Base-by-base conservation (phyloP, 64 coral and sea anemone species). In the Anthopleura sola region DNA sequence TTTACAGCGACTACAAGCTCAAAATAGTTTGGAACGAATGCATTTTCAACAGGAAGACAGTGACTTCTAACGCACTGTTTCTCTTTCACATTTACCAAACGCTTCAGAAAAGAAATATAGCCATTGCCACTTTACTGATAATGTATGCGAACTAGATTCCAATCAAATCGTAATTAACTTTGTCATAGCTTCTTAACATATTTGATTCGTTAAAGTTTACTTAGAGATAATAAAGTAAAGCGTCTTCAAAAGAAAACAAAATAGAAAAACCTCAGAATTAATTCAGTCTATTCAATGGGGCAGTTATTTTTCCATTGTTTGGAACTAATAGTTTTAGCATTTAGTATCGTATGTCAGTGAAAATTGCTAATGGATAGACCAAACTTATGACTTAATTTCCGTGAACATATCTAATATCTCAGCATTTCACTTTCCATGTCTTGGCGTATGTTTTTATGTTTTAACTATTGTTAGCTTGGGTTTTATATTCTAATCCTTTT, bases 81-180 rank as follows among this genome's bases (percentile, higher is more conserved):
- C 18, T 26, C 58, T 29, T 71, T 71, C 24, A 29, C 13, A 32
- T 71, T 5, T 11, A 15, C 13, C 5, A 71, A 5, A 8, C 62
- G 24, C 26, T 68, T 31, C 9, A n/a, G 24, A 68, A 68, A 24
- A 48, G 11, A 48, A 48, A 48, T 5, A 48, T 5, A 48, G 11
- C 3, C 49, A 6, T 10, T 1, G 49, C 1, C 4, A 51, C 49
- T 13, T 8, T 13, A 51, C 49, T 6, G 12, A 51, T 51, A 1
- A 51, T 51, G 49, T 48, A 48, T 48, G n/a, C n/a, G n/a, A n/a
- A 51, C 15, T 14, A 51, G 15, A 33, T 32, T 69, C 29, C 66
- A 71, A 71, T 71, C 66, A 71, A 71, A 71, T 71, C 66, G 26
- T 33, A 33, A 71, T 33, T 71, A 71, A 71, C 66, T 36, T 32